Percentiles rank a stretch among this genome's conserved stretches.
Conservation (phyloP, 1,140 invertebrate species). For the Lethrus apterus region DNA sequence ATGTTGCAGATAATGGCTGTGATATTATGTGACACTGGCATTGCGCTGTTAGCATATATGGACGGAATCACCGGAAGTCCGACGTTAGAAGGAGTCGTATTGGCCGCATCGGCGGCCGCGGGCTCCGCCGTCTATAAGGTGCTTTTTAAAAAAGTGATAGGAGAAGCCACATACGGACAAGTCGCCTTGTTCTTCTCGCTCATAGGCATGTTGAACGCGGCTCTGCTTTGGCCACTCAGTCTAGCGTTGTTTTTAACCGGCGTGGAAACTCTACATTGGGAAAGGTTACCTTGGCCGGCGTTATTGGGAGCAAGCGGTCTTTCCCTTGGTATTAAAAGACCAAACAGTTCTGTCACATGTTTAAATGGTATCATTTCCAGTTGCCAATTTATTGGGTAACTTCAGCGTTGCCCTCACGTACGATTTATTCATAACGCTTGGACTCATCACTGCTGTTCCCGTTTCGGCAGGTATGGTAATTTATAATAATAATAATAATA, state of each 20-base stretch:
- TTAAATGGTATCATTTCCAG: no score
- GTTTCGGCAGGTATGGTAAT: conserved; percentile 71
- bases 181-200: conserved; percentile 81
- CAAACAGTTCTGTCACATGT: no score
- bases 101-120: conserved; percentile 80
- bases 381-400: conserved; percentile 83
- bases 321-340: conserved; percentile 71
- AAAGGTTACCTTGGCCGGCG: conserved; percentile 71
- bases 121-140: conserved; percentile 90
- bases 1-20: conserved; percentile 97
- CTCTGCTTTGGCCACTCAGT: conserved; percentile 80
- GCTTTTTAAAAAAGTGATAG: conserved; percentile 83
- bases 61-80: conserved; percentile 86
- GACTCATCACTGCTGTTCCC: conserved; percentile 84
- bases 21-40: conserved; percentile 89
- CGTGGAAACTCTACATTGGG: conserved; percentile 69
- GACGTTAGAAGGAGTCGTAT: conserved; percentile 83
- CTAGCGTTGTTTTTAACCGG: conserved; percentile 77
- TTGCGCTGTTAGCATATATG: conserved; percentile 90
- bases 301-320: conserved; percentile 69
- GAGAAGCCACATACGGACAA: conserved; percentile 82
- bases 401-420: conserved; percentile 87
- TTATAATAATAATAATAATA: background rate
- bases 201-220: conserved; percentile 74
- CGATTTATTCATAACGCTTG: conserved; percentile 86